Conservation (phyloP, 1,140 invertebrate genomes). For the Maniola jurtina region DNA sequence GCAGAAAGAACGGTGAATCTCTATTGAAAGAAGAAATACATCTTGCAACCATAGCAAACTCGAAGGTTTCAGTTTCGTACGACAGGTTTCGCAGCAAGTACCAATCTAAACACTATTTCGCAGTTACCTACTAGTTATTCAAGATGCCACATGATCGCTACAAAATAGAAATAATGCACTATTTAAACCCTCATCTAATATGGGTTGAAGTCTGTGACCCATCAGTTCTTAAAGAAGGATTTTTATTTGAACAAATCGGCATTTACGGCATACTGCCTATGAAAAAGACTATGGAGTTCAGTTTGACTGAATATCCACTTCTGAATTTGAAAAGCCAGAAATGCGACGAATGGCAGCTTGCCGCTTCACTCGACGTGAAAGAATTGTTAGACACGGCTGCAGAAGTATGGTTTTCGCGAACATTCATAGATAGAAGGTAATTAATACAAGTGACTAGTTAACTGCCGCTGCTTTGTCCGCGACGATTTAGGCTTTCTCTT, state of each 20-base stretch:
- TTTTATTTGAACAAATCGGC: constrained; percentile 61
- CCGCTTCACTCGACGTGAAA: constrained; percentile 37
- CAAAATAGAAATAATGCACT: constrained; percentile 51
- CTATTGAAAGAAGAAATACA: too few species aligned
- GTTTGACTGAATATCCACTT: too few species aligned
- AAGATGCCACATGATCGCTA: constrained; percentile 51
- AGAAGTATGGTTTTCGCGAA: constrained; percentile 51
- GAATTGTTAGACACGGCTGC: constrained; percentile 33
- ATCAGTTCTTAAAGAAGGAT: constrained; percentile 28
- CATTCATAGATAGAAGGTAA: constrained; percentile 54
- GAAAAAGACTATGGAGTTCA: constrained; percentile 41
- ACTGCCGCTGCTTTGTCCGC: too few species aligned
- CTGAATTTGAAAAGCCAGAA: constrained; percentile 31
- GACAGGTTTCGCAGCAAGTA: too few species aligned
- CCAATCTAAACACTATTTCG: too few species aligned
- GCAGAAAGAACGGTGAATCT: too few species aligned
- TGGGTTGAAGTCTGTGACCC: constrained; percentile 50
- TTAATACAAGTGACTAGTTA: too few species aligned
- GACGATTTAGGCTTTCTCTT: too few species aligned
- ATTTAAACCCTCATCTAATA: constrained; percentile 62
- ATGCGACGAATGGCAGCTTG: constrained; percentile 48
- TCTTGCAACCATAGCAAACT: too few species aligned
- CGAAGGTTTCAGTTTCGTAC: too few species aligned
- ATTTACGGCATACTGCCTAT: constrained; percentile 57
- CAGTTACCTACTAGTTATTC: neutral